Evolutionary conservation across 2,888 invertebrate genomes (phyloP), one percentile per base, ranked within the genome.

Genomic region (Dryobotodes eremita): DNA sequence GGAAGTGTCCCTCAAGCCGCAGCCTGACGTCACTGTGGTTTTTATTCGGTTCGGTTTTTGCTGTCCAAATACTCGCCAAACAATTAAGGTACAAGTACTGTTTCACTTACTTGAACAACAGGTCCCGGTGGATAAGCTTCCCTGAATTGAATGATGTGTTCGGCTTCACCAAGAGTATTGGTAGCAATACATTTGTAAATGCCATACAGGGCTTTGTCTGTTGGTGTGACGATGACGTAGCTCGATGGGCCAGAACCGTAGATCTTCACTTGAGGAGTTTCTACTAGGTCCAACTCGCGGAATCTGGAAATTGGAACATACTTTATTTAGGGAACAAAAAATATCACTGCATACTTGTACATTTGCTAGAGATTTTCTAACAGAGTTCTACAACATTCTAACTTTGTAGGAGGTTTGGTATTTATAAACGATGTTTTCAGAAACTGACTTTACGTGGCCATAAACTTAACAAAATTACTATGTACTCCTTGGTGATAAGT

Each of bases 101-200:
- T 71, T 68, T 64, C 48, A 87, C 92, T 92, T 92, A 97, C 97
- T 91, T 97, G 97, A 20, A 97, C 94, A 17, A 99, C 97, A 26
- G 97, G 94, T 7, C 97, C 97, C 0, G 99, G 99, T 2, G 97
- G 97, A 69, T 97, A 97, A 0, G 98, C 99, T 94, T 98, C 98
- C 88, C 97, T 97, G 82, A 99, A 95, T 80, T 98, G 97, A 90
- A 98, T 98, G n/a, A 96, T 95, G 83, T 98, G 97, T 83, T 97
- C 97, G 6, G 97, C 97, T 71, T 97, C 97, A 7, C 99, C 99
- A 69, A 98, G 97, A 36, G 96, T 96, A 91, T 99, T 99, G 4
- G 97, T 97, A 0, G 99, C 99, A 69, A 98, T 97, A 92, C 99
- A 99, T 92, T 98, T 98, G 95, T 99, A 99, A 42, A 97, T 95